phyloP scores from a whole-genome alignment of 1,140 invertebrate genomes.

The Calephelis nemesis region DNA sequence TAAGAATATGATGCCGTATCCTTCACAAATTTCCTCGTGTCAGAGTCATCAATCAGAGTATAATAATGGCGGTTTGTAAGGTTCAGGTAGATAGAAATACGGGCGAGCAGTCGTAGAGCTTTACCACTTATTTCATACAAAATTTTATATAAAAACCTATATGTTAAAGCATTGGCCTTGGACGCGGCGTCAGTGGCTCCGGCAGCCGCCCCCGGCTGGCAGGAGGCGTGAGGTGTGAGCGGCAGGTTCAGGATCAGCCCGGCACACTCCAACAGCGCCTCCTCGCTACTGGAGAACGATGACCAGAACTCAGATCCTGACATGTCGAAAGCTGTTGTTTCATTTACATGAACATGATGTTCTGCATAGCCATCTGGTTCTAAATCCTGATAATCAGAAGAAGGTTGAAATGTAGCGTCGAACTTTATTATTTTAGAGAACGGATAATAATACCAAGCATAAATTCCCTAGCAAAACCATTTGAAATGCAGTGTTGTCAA shows the following conservation, averaged over 20 bases:
- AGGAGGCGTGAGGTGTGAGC: constrained; percentile 81
- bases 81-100: too few species aligned
- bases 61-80: too few species aligned
- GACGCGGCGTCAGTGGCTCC: constrained; percentile 73
- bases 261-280: constrained; percentile 85
- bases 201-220: constrained; percentile 62
- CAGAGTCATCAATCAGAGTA: too few species aligned
- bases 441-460: too few species aligned
- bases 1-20: too few species aligned
- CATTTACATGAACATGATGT: constrained; percentile 80
- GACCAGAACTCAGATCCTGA: constrained; percentile 89
- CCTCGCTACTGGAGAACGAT: constrained; percentile 87
- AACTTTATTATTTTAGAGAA: too few species aligned
- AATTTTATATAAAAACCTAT: constrained; percentile 71
- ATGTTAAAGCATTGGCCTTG: constrained; percentile 82
- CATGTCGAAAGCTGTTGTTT: constrained; percentile 82
- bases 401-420: too few species aligned
- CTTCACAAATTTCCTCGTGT: too few species aligned
- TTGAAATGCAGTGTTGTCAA: too few species aligned
- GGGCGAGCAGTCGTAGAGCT: too few species aligned
- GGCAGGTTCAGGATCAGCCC: constrained; percentile 87
- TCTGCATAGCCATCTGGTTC: constrained; percentile 83
- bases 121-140: too few species aligned
- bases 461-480: too few species aligned
- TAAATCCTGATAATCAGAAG: constrained; percentile 63